phyloP scores from a whole-genome alignment of 2,113 vertebrate genomes.

The Epinephelus fuscoguttatus region DNA sequence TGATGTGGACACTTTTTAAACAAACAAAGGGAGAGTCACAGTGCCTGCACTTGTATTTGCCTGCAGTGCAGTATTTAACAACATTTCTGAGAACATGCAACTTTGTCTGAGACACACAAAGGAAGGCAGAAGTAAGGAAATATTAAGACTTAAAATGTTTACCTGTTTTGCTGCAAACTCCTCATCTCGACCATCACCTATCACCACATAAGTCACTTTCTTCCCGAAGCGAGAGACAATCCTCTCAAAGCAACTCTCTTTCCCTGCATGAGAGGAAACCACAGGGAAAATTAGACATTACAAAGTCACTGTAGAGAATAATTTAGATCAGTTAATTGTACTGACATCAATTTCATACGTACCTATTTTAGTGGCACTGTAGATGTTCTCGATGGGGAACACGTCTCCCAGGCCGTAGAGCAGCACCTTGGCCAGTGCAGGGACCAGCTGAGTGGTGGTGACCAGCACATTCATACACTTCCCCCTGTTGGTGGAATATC shows the following conservation, averaged over 20 bases:
- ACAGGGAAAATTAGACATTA: neutral
- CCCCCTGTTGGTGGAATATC: conserved; percentile 83
- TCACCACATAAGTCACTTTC: conserved; percentile 98
- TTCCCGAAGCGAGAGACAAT: conserved; percentile 97
- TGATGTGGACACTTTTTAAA: neutral
- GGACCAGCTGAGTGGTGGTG: conserved; percentile 97
- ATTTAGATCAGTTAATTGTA: neutral
- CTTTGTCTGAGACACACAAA: neutral
- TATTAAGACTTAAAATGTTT: neutral
- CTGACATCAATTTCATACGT: neutral
- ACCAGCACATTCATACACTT: conserved; percentile 97
- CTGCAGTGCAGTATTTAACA: neutral
- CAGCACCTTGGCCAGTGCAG: conserved; percentile 97
- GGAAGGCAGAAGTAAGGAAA: accelerated
- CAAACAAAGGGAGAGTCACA: neutral
- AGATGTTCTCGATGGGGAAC: conserved; percentile 99
- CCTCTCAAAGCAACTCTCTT: conserved; percentile 98
- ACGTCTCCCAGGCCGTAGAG: conserved; percentile 96
- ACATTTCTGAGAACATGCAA: neutral
- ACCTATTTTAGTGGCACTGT: conserved; percentile 99
- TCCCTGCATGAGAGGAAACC: conserved; percentile 83
- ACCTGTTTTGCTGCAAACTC: conserved; percentile 99
- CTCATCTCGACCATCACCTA: conserved; percentile 97
- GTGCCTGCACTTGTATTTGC: neutral
- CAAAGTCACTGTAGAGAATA: neutral